A percentile compares a stretch with the other conserved stretches of the same genome.
These are phyloP conservation scores for Pemphigus obesinymphae DNA, from an alignment of 1,140 invertebrate genomes.

Conservation along the genomic window DNA sequence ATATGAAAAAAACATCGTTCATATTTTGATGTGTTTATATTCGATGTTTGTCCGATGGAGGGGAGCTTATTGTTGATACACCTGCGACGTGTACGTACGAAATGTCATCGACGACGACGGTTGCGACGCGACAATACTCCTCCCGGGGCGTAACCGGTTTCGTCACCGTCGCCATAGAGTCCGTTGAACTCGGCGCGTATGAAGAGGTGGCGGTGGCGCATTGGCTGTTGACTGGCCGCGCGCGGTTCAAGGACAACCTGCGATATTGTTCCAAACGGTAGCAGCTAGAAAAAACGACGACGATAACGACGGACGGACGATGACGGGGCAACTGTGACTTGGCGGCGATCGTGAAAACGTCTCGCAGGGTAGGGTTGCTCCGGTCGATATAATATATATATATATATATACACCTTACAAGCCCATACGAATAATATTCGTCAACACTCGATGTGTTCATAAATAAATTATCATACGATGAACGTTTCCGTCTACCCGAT, in stretches of 20 bases:
- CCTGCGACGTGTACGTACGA: neutral
- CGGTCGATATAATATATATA: too few species aligned
- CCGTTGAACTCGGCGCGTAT: neutral
- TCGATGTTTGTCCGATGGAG: too few species aligned
- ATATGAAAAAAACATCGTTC: too few species aligned
- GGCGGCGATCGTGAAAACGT: too few species aligned
- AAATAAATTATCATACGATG: too few species aligned
- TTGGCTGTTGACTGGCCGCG: neutral
- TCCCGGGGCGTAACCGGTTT: conserved; percentile 27
- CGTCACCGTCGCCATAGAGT: neutral
- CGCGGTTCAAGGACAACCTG: conserved; percentile 12
- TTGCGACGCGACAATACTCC: conserved; percentile 12
- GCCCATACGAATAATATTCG: too few species aligned
- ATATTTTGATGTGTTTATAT: too few species aligned
- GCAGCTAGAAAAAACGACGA: neutral
- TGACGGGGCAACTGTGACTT: too few species aligned
- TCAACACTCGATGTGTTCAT: too few species aligned
- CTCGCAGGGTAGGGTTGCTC: too few species aligned
- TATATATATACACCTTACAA: too few species aligned
- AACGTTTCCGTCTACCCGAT: too few species aligned
- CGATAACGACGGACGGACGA: neutral
- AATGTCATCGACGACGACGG: conserved; percentile 10
- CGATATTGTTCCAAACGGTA: conserved; percentile 17
- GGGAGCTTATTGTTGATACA: neutral
- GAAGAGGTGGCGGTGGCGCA: neutral